Evolutionary conservation across 2,113 vertebrate species (phyloP).

Genomic region (Thamnophis sirtalis): DNA sequence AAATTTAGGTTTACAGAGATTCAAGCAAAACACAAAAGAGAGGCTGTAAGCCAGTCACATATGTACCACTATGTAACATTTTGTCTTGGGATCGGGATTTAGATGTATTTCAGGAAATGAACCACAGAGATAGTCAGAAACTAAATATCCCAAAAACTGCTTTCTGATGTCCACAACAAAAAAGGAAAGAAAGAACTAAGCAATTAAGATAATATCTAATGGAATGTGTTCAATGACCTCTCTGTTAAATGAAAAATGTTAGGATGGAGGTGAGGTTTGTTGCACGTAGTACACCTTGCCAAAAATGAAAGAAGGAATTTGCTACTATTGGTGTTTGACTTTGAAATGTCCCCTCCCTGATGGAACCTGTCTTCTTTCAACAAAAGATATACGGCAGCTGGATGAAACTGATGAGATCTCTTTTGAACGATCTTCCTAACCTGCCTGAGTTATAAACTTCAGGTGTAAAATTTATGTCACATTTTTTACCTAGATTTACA

Average conservation of each 20-base stretch:
- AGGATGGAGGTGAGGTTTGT: background rate
- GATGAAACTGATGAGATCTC: background rate
- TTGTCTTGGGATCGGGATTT: background rate
- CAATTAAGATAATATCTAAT: background rate
- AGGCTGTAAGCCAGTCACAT: background rate
- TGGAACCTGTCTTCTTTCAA: slow-evolving; percentile 21
- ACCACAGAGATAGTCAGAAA: background rate
- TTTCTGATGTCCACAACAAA: background rate
- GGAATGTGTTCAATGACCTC: background rate
- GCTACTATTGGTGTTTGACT: slow-evolving; percentile 40
- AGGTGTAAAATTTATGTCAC: background rate
- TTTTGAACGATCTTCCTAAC: background rate
- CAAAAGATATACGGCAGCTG: background rate
- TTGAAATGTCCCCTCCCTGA: slow-evolving; percentile 40
- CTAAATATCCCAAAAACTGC: background rate
- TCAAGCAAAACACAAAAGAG: background rate
- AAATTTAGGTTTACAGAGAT: background rate
- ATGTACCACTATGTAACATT: background rate
- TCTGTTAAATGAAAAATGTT: background rate
- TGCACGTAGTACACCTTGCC: background rate
- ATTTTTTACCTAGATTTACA: background rate
- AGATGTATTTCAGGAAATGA: background rate
- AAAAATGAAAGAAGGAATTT: slow-evolving; percentile 39
- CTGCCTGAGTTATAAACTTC: background rate
- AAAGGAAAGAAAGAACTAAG: slow-evolving; percentile 1